Evolutionary conservation across 2,113 vertebrate species (phyloP).

Genomic region (Coracopsis vasa): DNA sequence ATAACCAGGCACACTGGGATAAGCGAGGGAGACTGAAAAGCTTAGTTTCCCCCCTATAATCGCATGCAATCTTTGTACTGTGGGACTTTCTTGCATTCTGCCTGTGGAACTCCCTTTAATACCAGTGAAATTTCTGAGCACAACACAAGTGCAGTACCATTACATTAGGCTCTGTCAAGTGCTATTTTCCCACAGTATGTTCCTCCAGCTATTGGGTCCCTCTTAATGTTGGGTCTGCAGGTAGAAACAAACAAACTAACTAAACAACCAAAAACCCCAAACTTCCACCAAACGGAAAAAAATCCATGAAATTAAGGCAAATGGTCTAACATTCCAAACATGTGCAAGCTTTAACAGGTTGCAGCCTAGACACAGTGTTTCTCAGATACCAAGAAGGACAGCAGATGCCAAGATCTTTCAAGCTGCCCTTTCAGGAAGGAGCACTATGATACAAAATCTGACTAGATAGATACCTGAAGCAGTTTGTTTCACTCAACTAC

Average conservation of each 20-base stretch:
- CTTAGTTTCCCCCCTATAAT: not conserved
- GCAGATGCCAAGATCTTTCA: not conserved
- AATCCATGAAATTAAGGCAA: fast-evolving
- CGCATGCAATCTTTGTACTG: not conserved
- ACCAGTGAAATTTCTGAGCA: not conserved
- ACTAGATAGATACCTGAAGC: not conserved
- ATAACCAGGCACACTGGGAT: not conserved
- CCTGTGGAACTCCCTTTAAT: not conserved
- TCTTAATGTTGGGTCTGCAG: not conserved
- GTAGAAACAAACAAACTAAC: not conserved
- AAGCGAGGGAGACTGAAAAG: not conserved
- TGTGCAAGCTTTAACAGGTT: not conserved
- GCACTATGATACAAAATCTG: not conserved
- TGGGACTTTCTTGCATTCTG: fast-evolving
- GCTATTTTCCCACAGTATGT: not conserved
- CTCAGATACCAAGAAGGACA: not conserved
- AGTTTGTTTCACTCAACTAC: not conserved
- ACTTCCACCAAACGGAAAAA: not conserved
- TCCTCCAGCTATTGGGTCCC: not conserved
- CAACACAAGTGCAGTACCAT: fast-evolving
- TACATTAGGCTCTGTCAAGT: not conserved
- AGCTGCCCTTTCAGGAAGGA: not conserved
- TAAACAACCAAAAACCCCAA: not conserved
- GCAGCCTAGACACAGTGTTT: not conserved
- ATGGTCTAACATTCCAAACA: not conserved